Evolutionary conservation across 1,140 invertebrate species (phyloP).

Genomic region (Pseudomyrmex dendroicus): DNA sequence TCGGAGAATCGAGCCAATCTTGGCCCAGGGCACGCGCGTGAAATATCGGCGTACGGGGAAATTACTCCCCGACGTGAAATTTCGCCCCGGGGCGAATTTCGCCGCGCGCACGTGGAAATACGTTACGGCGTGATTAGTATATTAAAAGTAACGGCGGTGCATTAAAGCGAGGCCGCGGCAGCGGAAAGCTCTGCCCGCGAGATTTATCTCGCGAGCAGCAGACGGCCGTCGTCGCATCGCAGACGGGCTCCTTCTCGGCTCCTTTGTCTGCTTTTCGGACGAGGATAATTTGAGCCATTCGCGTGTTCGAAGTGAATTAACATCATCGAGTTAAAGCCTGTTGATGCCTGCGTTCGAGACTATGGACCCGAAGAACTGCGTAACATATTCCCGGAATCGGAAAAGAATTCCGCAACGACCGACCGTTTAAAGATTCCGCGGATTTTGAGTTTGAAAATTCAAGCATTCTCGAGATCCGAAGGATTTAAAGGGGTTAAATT

Average conservation of each 20-base stretch:
- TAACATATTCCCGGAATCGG: no score
- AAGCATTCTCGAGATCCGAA: background rate
- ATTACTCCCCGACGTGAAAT: slow-evolving; percentile 77
- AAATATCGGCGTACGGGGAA: slow-evolving; percentile 80
- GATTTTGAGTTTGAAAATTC: background rate
- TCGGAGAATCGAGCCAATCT: slow-evolving; percentile 76
- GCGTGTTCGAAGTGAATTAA: no score
- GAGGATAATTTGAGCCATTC: background rate
- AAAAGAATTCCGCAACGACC: no score
- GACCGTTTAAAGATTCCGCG: no score
- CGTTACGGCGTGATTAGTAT: slow-evolving; percentile 78
- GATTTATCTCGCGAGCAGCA: slow-evolving; percentile 48
- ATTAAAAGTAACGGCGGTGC: slow-evolving; percentile 68
- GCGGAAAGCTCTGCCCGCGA: slow-evolving; percentile 32
- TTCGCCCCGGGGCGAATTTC: slow-evolving; percentile 79
- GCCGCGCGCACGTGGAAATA: slow-evolving; percentile 68
- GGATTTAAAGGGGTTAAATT: background rate
- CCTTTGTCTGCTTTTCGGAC: background rate
- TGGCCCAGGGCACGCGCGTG: slow-evolving; percentile 79
- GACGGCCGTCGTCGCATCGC: slow-evolving; percentile 12
- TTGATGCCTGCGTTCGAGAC: no score
- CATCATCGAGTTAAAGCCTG: no score
- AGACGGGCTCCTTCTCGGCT: slow-evolving; percentile 18
- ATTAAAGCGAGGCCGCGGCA: slow-evolving; percentile 56
- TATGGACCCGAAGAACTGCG: no score